Evolutionary conservation across 2,797 vertebrate genomes (phyloP).

Genomic region (Poeciliopsis infans): DNA sequence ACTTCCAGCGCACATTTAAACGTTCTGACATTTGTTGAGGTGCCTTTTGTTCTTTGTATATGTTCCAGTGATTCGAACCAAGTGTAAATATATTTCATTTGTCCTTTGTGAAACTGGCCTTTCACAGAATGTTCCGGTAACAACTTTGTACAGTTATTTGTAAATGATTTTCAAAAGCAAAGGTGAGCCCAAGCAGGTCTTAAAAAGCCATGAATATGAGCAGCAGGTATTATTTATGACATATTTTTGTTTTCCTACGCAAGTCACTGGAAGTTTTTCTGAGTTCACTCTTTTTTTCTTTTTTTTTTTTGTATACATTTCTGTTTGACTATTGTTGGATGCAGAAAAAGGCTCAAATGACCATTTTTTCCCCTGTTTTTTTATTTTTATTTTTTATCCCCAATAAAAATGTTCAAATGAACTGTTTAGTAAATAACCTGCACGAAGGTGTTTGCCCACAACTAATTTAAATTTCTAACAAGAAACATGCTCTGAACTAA

Average conservation of each 20-base stretch:
- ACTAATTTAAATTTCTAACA: conserved; percentile 26
- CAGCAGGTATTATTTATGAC: conserved; percentile 77
- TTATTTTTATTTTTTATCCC: conserved; percentile 27
- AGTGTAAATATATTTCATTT: conserved; percentile 72
- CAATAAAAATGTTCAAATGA: conserved; percentile 7
- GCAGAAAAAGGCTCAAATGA: not conserved
- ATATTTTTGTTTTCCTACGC: conserved; percentile 57
- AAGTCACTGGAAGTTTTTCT: conserved; percentile 71
- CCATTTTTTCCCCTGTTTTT: not conserved
- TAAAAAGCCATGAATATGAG: conserved; percentile 67
- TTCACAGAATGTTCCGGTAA: conserved; percentile 70
- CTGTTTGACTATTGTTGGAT: conserved; percentile 16
- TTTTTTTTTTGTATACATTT: not conserved
- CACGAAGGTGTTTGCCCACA: conserved; percentile 41
- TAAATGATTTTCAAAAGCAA: conserved; percentile 58
- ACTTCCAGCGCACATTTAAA: conserved; percentile 47
- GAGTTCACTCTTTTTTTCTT: conserved; percentile 9
- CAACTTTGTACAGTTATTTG: conserved; percentile 73
- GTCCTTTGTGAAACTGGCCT: conserved; percentile 79
- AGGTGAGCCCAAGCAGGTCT: conserved; percentile 74
- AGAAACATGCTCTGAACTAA: conserved; percentile 47
- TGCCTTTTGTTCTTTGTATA: conserved; percentile 74
- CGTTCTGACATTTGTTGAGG: conserved; percentile 61
- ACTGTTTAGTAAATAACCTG: conserved; percentile 24
- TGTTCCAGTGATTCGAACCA: conserved; percentile 60